A percentile compares a stretch with the other conserved stretches of the same genome.
phyloP scores from a whole-genome alignment of 2,113 vertebrate genomes.

The Oreotragus oreotragus region DNA sequence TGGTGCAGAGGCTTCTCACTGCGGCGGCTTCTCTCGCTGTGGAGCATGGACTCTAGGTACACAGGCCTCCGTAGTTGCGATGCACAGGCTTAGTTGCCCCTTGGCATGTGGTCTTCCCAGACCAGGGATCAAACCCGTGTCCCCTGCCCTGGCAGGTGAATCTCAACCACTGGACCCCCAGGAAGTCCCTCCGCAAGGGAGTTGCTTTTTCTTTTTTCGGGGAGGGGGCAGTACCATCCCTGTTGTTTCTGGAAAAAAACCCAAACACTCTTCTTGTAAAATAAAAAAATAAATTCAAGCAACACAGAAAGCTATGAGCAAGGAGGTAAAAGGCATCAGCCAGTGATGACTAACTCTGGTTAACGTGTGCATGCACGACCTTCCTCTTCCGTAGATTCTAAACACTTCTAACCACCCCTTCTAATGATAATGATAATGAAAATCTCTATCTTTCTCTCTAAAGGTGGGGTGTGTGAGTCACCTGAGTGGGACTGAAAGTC shows the following conservation, averaged over 20 bases:
- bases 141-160: not conserved
- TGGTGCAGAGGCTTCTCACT: not conserved
- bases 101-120: not conserved
- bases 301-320: not conserved
- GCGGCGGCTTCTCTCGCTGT: not conserved
- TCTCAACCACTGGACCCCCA: not conserved
- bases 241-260: not conserved
- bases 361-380: rapidly evolving
- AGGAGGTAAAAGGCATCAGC: not conserved
- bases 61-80: rapidly evolving
- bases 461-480: not conserved
- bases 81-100: not conserved
- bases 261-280: not conserved
- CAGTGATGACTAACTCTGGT: not conserved
- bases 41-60: not conserved
- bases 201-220: not conserved
- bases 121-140: not conserved
- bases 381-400: not conserved
- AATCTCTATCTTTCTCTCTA: not conserved
- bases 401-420: not conserved
- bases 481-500: not conserved
- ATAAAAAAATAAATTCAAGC: not conserved
- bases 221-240: not conserved
- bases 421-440: not conserved
- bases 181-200: not conserved